Conservation (phyloP, 2,797 vertebrate species). For the Anguilla megastoma region DNA sequence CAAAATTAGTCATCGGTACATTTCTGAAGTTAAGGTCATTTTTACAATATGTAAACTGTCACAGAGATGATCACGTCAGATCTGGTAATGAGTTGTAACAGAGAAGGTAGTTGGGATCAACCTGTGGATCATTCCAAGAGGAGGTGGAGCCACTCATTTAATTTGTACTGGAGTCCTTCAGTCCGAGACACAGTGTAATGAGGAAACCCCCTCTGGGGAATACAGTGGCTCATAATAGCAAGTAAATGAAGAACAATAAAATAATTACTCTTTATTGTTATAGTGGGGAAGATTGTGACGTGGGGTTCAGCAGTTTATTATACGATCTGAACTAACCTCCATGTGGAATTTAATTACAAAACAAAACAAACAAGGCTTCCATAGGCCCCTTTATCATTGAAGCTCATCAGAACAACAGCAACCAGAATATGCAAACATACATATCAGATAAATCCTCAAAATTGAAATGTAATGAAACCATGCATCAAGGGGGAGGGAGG, state of each 20-base stretch:
- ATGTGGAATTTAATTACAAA: slow-evolving; percentile 1
- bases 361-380: not conserved
- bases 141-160: not conserved
- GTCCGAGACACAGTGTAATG: not conserved
- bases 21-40: not conserved
- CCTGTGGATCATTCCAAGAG: not conserved
- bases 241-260: slow-evolving; percentile 9
- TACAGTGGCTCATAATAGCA: not conserved
- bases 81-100: not conserved
- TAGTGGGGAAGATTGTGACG: not conserved
- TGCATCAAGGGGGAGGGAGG: not conserved
- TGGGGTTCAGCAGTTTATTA: not conserved
- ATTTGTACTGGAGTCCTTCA: not conserved
- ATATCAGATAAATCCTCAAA: not conserved
- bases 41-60: not conserved
- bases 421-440: not conserved
- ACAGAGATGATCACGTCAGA: not conserved
- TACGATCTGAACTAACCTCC: not conserved
- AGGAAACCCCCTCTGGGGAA: not conserved
- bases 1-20: not conserved
- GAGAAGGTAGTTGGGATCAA: not conserved
- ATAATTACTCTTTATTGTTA: not conserved
- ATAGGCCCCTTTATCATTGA: not conserved
- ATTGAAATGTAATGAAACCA: not conserved
- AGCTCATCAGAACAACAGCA: not conserved